These are phyloP conservation scores for Rhombomys opimus DNA, from an alignment of 2,113 vertebrate species.

Conservation along the genomic window DNA sequence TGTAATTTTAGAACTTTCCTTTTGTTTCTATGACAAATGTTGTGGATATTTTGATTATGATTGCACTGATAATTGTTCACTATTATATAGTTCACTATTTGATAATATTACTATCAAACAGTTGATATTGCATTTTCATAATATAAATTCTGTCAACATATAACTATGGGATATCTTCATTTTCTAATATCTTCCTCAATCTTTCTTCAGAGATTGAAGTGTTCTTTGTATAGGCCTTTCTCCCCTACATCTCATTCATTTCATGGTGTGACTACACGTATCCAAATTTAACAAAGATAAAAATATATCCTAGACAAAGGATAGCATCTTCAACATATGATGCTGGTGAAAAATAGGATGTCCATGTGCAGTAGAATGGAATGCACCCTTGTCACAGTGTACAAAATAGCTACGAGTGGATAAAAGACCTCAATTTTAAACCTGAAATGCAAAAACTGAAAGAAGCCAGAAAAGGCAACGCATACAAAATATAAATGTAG, in stretches of 20 bases:
- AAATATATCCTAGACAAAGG: neutral
- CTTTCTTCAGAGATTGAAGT: neutral
- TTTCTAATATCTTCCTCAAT: neutral
- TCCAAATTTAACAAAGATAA: neutral
- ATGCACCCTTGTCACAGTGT: neutral
- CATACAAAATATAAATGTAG: neutral
- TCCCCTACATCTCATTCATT: neutral
- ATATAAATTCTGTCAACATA: neutral
- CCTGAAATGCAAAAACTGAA: neutral
- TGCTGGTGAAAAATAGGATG: neutral
- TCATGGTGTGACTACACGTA: neutral
- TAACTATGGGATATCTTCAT: neutral
- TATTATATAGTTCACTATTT: too few relatives aligned
- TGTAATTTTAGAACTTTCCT: neutral
- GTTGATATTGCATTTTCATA: neutral
- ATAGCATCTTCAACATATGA: neutral
- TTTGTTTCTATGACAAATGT: neutral
- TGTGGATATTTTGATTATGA: neutral
- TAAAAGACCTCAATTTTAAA: neutral
- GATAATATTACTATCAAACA: neutral
- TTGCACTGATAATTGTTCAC: neutral
- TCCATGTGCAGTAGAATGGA: neutral
- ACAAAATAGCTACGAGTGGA: neutral
- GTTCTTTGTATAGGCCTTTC: neutral
- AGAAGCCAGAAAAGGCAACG: neutral